Conservation (phyloP, 30 jellyfish, hydroid and myxozoan species). For the Turritopsis dohrnii region DNA sequence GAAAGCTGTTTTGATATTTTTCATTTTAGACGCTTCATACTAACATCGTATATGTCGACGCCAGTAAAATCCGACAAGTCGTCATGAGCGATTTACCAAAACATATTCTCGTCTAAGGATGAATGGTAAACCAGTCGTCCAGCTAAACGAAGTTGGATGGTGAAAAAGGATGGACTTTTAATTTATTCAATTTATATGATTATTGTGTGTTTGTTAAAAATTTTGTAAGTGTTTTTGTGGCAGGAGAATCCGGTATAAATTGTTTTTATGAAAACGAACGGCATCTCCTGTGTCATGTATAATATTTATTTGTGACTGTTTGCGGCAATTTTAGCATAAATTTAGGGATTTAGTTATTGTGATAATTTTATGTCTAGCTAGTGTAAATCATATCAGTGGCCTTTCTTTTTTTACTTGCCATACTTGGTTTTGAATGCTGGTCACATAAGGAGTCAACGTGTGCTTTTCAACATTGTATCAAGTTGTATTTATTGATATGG, state of each 20-base stretch:
- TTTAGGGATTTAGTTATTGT: neutral
- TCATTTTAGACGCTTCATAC: neutral
- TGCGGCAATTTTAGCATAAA: neutral
- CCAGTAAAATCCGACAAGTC: neutral
- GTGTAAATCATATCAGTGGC: no score
- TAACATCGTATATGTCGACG: slow-evolving; percentile 5
- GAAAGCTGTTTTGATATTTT: neutral
- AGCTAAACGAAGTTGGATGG: neutral
- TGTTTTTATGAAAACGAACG: no score
- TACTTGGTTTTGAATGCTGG: no score
- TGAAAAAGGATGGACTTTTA: neutral
- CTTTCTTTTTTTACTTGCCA: no score
- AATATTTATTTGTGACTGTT: no score
- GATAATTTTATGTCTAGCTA: neutral
- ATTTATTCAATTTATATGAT: no score
- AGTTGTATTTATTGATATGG: neutral
- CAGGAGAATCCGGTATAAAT: no score
- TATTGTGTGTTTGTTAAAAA: neutral
- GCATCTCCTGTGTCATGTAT: neutral
- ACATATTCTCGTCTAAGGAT: slow-evolving; percentile 1
- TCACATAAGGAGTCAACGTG: no score
- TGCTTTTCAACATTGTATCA: no score
- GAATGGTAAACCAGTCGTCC: neutral
- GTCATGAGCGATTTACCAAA: slow-evolving; percentile 1
- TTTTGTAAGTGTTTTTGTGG: neutral